Base-by-base conservation (phyloP, 2,113 vertebrate species). In the Formicarius rufipectus region DNA sequence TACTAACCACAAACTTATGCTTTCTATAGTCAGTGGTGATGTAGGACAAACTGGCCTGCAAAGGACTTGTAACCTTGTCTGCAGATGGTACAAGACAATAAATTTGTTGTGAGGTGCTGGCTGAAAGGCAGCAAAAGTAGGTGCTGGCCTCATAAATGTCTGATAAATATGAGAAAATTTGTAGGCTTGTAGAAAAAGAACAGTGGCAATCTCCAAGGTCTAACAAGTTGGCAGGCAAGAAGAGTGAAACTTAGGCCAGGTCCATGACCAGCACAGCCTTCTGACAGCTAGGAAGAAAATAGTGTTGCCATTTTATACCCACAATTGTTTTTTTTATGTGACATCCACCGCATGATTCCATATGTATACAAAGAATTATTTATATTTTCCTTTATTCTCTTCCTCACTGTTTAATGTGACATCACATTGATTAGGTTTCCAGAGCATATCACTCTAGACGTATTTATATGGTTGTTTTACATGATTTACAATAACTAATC, bases 381-480 rank as follows among this genome's bases (percentile, higher is more conserved):
- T 97, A 85, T 89, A 66, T 82, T 60, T 94, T 66, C 49, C 53
- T 56, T 50, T 35, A 25, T 42, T 95, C 58, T 90, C 42, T 91
- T 94, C 77, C 67, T 91, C 84, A 69, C 74, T 42, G 56, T 85
- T 90, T 95, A 67, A 96, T 79, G 84, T 87, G 56, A 59, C 53
- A 92, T 49, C 6, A 10, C 94, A 77, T 95, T 16, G 84, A 95
- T 97, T 85, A 86, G 15, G 31, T 93, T 76, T 96, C 83, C 87
- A 87, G 58, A 87, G 22, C 37, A 74, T 30, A 89, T 19, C 33
- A 30, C 21, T 71, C 60, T 39, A 72, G 59, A 75, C 18, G 22
- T 96, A 84, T 96, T 96, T 94, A 93, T 94, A 71, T 63, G 73
- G 42, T 16, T 84, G 35, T 76, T 96, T 91, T 77, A 72, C 92